Evolutionary conservation across 1,140 invertebrate species (phyloP).

Genomic region (Orchesella cincta): DNA sequence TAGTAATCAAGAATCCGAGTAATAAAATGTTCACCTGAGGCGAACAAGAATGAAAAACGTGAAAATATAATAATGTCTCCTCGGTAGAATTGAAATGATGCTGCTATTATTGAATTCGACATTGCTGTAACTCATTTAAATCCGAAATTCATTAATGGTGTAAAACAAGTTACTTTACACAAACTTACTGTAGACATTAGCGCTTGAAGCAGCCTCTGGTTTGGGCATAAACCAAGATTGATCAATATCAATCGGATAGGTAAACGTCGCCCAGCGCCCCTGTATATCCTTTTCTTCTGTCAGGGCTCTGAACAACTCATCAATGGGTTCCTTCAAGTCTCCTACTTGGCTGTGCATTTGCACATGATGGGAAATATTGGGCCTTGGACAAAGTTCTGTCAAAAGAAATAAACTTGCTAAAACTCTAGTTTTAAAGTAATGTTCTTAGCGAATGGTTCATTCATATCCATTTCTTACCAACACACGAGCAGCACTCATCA

Average conservation of each 20-base stretch:
- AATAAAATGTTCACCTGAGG: no score
- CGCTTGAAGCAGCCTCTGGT: conserved; percentile 57
- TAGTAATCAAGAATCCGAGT: no score
- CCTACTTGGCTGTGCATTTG: conserved; percentile 83
- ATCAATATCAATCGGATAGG: conserved; percentile 73
- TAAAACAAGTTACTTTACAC: no score
- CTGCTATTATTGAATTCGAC: no score
- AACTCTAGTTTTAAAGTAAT: no score
- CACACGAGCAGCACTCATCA: conserved; percentile 91
- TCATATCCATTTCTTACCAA: conserved; percentile 67
- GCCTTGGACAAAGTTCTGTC: conserved; percentile 84
- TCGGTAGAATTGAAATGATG: no score
- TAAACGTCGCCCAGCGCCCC: conserved; percentile 75
- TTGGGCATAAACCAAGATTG: conserved; percentile 59
- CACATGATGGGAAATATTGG: conserved; percentile 69
- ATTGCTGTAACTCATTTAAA: no score
- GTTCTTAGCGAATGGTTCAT: no score
- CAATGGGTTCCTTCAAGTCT: conserved; percentile 76
- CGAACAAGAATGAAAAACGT: no score
- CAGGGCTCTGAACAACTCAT: conserved; percentile 77
- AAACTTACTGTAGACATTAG: conserved; percentile 44
- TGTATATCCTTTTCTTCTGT: conserved; percentile 74
- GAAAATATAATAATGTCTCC: no score
- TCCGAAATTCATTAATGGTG: no score
- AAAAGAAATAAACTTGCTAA: no score